Percentiles rank a stretch among this genome's conserved stretches.
Conservation (phyloP, 2,888 invertebrate genomes). For the Terebella lapidaria region DNA sequence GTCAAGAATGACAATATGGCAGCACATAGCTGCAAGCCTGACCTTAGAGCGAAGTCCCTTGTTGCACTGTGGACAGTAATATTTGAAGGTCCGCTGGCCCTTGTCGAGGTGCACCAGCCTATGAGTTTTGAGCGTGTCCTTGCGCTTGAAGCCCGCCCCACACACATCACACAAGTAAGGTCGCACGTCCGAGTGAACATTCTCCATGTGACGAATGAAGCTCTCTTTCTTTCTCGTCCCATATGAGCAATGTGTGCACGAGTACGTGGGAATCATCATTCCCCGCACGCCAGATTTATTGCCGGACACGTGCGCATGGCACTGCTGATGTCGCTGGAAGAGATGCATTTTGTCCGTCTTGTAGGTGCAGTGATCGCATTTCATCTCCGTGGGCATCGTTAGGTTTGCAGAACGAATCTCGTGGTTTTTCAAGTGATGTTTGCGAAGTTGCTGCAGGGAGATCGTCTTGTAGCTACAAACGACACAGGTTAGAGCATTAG, state of each 20-base stretch:
- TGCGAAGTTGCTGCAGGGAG: conserved; percentile 30
- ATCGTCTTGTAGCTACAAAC: conserved; percentile 45
- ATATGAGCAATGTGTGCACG: conserved; percentile 50
- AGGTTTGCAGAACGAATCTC: background rate
- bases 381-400: conserved; percentile 8
- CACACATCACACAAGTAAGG: conserved; percentile 58
- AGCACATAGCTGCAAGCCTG: too few species aligned
- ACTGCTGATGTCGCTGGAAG: conserved; percentile 35
- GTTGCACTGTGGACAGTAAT: conserved; percentile 42
- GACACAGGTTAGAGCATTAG: conserved; percentile 32
- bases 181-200: conserved; percentile 57
- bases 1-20: too few species aligned
- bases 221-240: conserved; percentile 51
- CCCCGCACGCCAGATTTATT: conserved; percentile 15
- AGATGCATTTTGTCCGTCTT: conserved; percentile 31
- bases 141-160: conserved; percentile 58
- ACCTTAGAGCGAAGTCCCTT: conserved; percentile 50
- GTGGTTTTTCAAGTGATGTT: conserved; percentile 42
- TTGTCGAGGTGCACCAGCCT: conserved; percentile 21
- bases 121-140: conserved; percentile 57
- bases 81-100: conserved; percentile 30
- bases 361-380: conserved; percentile 40
- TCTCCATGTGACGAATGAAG: conserved; percentile 51
- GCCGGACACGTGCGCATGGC: conserved; percentile 24
- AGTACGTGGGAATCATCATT: conserved; percentile 26